Evolutionary conservation across 2,797 vertebrate species (phyloP), one percentile per base, ranked within the genome.

Genomic region (Gouania willdenowi): DNA sequence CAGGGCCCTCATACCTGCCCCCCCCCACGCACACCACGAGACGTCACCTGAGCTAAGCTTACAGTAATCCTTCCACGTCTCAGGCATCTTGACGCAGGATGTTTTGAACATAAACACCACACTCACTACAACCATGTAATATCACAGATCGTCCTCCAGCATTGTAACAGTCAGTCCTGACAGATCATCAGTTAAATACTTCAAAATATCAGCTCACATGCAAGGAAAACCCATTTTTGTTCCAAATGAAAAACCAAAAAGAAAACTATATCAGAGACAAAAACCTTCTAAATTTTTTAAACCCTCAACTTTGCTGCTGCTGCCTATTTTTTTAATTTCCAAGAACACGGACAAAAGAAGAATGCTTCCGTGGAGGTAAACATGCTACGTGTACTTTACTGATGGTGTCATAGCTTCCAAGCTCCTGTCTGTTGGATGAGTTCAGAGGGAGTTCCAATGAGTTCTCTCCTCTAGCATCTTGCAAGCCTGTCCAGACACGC

Each of bases 31-130:
- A 1, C 16, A n/a, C 5, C 1, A 10, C 0, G 38, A 60, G 56
- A 84, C 59, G 51, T 76, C 76, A 84, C 71, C 78, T 78, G 77
- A 85, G 68, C 70, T 47, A 51, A 74, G 72, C 77, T 82, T 85
- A 86, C 79, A 76, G 81, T 82, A 84, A 86, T 86, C 84, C 75
- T 79, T 53, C 40, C 31, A 69, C 16, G 60, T 77, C 75, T 79
- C 52, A 22, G 50, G 37, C 71, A 37, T 83, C 66, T 71, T 61
- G 54, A 72, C 80, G 75, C 61, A 68, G 66, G 81, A 81, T 83
- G 76, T 85, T 86, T 80, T 75, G 64, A 85, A 68, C 73, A 74
- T 81, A 82, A 87, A 87, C 85, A 87, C 54, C 54, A 71, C 73
- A 71, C 78, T 77, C 75, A 78, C 77, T 69, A 58, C 78, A 72